Conservation (phyloP, 2,797 vertebrate genomes). For the Sternarchorhynchus goeldii region DNA sequence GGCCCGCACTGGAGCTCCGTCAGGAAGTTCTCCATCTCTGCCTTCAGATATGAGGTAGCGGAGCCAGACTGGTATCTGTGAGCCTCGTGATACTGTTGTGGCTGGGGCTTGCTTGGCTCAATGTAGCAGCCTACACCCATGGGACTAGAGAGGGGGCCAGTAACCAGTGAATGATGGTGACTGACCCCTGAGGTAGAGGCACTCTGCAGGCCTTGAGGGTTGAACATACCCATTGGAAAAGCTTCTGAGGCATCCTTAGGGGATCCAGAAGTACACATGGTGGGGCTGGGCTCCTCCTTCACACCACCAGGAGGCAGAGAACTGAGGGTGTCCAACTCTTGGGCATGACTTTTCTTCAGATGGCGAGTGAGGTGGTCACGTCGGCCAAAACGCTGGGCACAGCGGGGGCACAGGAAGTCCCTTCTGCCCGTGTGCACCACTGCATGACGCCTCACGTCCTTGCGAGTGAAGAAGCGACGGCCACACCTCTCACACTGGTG, state of each 20-base stretch:
- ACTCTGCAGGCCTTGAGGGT: constrained; percentile 79
- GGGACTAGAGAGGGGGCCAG: constrained; percentile 79
- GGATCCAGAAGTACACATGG: constrained; percentile 73
- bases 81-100: constrained; percentile 76
- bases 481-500: constrained; percentile 95
- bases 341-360: constrained; percentile 96
- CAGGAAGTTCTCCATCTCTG: constrained; percentile 94
- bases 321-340: constrained; percentile 79
- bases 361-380: constrained; percentile 95
- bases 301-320: constrained; percentile 73
- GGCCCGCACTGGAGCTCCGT: constrained; percentile 91
- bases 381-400: constrained; percentile 92
- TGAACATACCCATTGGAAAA: constrained; percentile 88
- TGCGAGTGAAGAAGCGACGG: constrained; percentile 94
- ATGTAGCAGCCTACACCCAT: constrained; percentile 89
- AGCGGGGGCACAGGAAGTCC: constrained; percentile 94
- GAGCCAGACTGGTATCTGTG: constrained; percentile 91
- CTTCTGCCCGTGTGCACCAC: constrained; percentile 95
- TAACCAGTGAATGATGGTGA: constrained; percentile 80
- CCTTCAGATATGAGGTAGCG: constrained; percentile 96
- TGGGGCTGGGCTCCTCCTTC: constrained; percentile 88
- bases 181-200: constrained; percentile 80
- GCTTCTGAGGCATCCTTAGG: constrained; percentile 78
- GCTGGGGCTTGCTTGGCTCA: constrained; percentile 73
- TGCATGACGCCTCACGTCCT: constrained; percentile 91